Evolutionary conservation across 2,888 invertebrate genomes (phyloP), one percentile per base, ranked within the genome.

Genomic region (Digitonthophagus gazella): DNA sequence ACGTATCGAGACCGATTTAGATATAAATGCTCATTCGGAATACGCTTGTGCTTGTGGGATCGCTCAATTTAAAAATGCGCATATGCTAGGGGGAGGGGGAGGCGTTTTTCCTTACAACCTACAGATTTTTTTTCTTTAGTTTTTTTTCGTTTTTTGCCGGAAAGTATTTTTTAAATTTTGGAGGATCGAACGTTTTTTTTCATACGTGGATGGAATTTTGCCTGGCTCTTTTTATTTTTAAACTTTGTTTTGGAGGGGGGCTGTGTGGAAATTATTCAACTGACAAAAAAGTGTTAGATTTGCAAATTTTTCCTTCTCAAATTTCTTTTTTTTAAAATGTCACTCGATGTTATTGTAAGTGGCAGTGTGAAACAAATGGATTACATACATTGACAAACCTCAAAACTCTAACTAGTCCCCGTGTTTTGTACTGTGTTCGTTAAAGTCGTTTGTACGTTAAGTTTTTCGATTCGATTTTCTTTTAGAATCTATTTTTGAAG

Each of bases 331-430:
- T 71, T 69, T 16, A 55, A 64, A 54, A 63, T 75, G 73, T 74
- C 75, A 73, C 71, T 77, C 73, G 77, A 77, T 77, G 76, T 76
- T 76, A 70, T 73, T 72, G 70, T 61, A 19, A 20, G 18, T 67
- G 28, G 61, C 58, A 65, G 74, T 80, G 80, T 81, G 82, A 82
- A 82, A 82, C 76, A 82, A 82, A 82, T 82, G 82, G 82, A 82
- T 82, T 78, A 19, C 19, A 61, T 61, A 57, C 16, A 57, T 20
- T 61, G 61, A 61, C 20, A 20, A 61, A 19, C 18, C 20, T 18
- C 61, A 77, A 67, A n/a, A 44, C 58, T 15, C 58, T 58, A 76
- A 76, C 76, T 78, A 76, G 75, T 73, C 68, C 55, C 72, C 28
- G 28, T 61, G n/a, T 19, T 61, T 61, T 61, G 61, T 61, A 61